Evolutionary conservation across 1,140 invertebrate genomes (phyloP).

Genomic region (Diprion similis): DNA sequence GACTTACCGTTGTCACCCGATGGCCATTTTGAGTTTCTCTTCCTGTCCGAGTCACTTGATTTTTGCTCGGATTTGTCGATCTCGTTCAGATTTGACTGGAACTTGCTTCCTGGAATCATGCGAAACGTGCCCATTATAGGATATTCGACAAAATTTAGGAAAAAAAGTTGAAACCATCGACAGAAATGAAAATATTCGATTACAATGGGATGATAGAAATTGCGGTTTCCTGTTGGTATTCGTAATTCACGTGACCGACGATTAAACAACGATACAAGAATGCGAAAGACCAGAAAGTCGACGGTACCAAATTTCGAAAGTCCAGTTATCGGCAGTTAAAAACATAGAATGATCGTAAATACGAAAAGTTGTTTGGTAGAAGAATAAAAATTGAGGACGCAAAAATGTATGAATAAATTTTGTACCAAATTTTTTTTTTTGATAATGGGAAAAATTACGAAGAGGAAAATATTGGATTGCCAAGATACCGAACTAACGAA

Average conservation of each 20-base stretch:
- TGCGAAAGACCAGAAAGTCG: too few relatives aligned
- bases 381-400: too few relatives aligned
- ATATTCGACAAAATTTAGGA: conserved; percentile 8
- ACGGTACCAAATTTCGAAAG: too few relatives aligned
- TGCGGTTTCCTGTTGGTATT: neutral
- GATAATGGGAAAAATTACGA: too few relatives aligned
- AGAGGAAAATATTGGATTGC: too few relatives aligned
- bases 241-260: neutral
- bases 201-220: neutral
- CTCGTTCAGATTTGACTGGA: conserved; percentile 73
- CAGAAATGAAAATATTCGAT: neutral
- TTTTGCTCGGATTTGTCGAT: conserved; percentile 76
- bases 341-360: too few relatives aligned
- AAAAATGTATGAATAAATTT: too few relatives aligned
- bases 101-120: conserved; percentile 66
- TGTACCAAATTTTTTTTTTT: too few relatives aligned
- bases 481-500: too few relatives aligned
- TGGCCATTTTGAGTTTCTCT: conserved; percentile 51
- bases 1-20: conserved; percentile 46
- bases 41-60: conserved; percentile 56
- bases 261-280: too few relatives aligned
- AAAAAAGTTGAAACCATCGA: neutral
- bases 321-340: too few relatives aligned
- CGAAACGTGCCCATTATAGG: neutral
- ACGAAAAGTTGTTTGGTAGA: too few relatives aligned